Conservation (phyloP, 2,113 vertebrate genomes). For the Sylvilagus bachmani region DNA sequence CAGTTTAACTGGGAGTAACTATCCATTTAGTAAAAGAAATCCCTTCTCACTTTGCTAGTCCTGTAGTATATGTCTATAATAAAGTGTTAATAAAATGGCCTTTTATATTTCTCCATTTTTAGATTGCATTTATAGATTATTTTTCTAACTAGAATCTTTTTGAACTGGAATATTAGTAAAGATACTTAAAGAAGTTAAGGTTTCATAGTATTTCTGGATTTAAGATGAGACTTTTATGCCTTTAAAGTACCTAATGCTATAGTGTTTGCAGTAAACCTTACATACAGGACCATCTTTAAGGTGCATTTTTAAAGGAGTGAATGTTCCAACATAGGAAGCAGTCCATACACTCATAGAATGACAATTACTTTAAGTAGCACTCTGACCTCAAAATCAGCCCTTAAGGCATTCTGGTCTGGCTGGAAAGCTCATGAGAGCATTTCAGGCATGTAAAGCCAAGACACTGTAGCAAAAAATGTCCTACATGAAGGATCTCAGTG, state of each 20-base stretch:
- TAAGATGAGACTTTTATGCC: slow-evolving; percentile 30
- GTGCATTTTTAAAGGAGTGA: slow-evolving; percentile 11
- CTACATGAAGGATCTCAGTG: no score
- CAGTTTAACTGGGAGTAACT: slow-evolving; percentile 78
- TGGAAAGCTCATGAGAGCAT: no score
- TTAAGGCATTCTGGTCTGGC: no score
- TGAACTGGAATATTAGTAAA: slow-evolving; percentile 53
- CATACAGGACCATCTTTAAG: neutral
- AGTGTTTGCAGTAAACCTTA: slow-evolving; percentile 1
- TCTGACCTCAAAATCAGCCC: no score
- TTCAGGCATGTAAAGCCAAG: no score
- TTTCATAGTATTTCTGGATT: slow-evolving; percentile 62
- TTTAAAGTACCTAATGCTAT: slow-evolving; percentile 34
- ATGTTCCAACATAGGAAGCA: no score
- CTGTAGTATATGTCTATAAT: slow-evolving; percentile 54
- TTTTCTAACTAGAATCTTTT: slow-evolving; percentile 51
- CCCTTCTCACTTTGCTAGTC: slow-evolving; percentile 56
- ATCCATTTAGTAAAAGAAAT: slow-evolving; percentile 77
- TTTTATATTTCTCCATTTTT: slow-evolving; percentile 65
- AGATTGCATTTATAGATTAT: slow-evolving; percentile 35
- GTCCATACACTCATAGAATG: no score
- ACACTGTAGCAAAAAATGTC: no score
- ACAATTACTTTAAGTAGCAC: no score
- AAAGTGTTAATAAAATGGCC: slow-evolving; percentile 58
- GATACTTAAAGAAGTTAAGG: slow-evolving; percentile 54